A percentile compares a stretch with the other conserved stretches of the same genome.
Evolutionary conservation across 2,888 invertebrate genomes (phyloP).

Genomic region (Nephrocerus scutellatus): DNA sequence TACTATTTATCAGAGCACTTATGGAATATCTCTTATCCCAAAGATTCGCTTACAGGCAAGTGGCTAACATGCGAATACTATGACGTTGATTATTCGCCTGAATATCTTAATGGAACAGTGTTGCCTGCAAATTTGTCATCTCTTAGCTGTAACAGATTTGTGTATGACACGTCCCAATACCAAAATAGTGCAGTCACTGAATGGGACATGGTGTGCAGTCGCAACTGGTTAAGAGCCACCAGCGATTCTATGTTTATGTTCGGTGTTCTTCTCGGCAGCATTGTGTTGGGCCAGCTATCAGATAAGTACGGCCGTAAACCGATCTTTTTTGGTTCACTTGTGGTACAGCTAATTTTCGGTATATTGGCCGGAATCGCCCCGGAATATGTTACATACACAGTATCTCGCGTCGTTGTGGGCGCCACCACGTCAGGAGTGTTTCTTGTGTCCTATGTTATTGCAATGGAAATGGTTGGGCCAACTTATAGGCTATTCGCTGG

Average conservation of each 20-base stretch:
- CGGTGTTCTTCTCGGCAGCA: constrained; percentile 66
- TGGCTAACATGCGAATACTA: constrained; percentile 53
- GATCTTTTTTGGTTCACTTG: constrained; percentile 64
- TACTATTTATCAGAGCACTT: constrained; percentile 46
- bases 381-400: constrained; percentile 60
- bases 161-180: constrained; percentile 57
- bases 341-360: constrained; percentile 61
- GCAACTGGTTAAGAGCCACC: constrained; percentile 56
- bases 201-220: constrained; percentile 63
- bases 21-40: constrained; percentile 52
- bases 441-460: constrained; percentile 70
- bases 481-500: constrained; percentile 62
- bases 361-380: constrained; percentile 60
- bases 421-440: constrained; percentile 71
- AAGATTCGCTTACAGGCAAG: constrained; percentile 46
- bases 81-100: constrained; percentile 44
- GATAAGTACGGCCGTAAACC: constrained; percentile 66
- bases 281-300: constrained; percentile 64
- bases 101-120: constrained; percentile 34
- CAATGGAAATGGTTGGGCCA: constrained; percentile 69
- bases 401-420: constrained; percentile 61
- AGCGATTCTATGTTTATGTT: constrained; percentile 61
- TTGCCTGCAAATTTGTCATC: constrained; percentile 31
- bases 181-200: constrained; percentile 60
- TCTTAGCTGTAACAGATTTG: constrained; percentile 51